Conservation (phyloP, 1,140 invertebrate genomes). For the Sinonovacula constricta region DNA sequence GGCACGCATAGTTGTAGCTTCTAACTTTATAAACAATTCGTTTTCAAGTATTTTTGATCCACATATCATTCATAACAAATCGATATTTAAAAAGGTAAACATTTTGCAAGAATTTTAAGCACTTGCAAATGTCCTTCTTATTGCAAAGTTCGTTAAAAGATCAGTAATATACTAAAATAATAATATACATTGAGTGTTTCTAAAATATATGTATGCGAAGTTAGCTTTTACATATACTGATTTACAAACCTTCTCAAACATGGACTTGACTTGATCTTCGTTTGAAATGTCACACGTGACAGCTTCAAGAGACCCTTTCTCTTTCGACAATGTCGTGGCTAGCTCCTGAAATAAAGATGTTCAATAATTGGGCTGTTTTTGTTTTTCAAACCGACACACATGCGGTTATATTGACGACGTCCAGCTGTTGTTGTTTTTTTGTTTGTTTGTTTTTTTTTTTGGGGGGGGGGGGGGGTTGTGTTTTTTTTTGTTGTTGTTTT, state of each 20-base stretch:
- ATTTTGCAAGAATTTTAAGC: not conserved
- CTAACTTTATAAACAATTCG: too few relatives aligned
- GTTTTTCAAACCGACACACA: not conserved
- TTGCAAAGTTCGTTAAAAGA: not conserved
- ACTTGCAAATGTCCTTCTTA: not conserved
- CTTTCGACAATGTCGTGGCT: slow-evolving; percentile 49
- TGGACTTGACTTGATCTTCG: slow-evolving; percentile 83
- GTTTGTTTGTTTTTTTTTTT: not conserved
- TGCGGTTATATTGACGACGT: not conserved
- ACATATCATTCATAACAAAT: too few relatives aligned
- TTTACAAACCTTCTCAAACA: slow-evolving; percentile 81
- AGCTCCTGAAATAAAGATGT: slow-evolving; percentile 50
- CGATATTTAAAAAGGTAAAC: too few relatives aligned
- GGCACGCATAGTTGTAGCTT: too few relatives aligned
- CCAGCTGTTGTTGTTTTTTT: not conserved
- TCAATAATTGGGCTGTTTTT: not conserved
- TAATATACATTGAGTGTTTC: not conserved
- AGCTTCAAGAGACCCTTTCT: slow-evolving; percentile 56
- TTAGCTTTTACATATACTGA: not conserved
- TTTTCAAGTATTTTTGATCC: too few relatives aligned
- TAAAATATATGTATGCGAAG: not conserved
- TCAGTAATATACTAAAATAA: not conserved
- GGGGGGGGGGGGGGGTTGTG: not conserved
- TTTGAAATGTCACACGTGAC: slow-evolving; percentile 84
- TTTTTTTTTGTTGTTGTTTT: not conserved